Percentiles rank a stretch among this genome's conserved stretches.
Evolutionary conservation across 2,113 vertebrate species (phyloP).

Genomic region (Amphiprion ocellaris): DNA sequence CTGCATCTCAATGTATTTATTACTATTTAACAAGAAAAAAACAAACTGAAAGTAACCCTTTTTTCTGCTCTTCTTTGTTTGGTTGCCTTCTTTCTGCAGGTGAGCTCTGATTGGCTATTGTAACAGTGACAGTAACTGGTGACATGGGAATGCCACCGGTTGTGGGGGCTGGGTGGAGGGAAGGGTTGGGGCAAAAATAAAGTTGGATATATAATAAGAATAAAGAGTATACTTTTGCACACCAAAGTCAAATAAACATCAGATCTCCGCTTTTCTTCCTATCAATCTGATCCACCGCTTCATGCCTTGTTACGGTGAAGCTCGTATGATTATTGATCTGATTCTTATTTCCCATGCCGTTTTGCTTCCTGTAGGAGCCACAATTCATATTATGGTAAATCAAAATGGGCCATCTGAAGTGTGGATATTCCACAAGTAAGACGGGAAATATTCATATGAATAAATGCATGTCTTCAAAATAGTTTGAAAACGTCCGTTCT

Average conservation of each 20-base stretch:
- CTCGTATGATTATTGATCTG: no score
- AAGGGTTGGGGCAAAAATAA: conserved; percentile 80
- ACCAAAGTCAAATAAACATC: conserved; percentile 83
- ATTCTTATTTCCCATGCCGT: no score
- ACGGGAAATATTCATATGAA: no score
- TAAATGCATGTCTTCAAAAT: no score
- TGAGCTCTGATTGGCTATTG: conserved; percentile 87
- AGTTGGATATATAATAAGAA: conserved; percentile 86
- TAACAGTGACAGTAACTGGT: conserved; percentile 85
- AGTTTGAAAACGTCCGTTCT: no score
- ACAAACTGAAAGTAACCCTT: conserved; percentile 83
- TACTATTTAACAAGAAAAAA: conserved; percentile 90
- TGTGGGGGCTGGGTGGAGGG: conserved; percentile 76
- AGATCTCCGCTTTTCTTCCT: conserved; percentile 78
- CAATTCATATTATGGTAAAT: no score
- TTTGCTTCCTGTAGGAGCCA: no score
- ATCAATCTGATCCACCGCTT: conserved; percentile 30
- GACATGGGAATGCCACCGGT: conserved; percentile 79
- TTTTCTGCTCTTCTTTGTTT: conserved; percentile 87
- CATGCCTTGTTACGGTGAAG: not conserved
- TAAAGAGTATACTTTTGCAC: conserved; percentile 87
- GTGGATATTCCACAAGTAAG: no score
- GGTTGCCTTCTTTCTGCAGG: conserved; percentile 86
- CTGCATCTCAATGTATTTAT: conserved; percentile 92
- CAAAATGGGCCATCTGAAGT: no score